Evolutionary conservation across 2,888 invertebrate genomes (phyloP).

Genomic region (Hipparchia semele): DNA sequence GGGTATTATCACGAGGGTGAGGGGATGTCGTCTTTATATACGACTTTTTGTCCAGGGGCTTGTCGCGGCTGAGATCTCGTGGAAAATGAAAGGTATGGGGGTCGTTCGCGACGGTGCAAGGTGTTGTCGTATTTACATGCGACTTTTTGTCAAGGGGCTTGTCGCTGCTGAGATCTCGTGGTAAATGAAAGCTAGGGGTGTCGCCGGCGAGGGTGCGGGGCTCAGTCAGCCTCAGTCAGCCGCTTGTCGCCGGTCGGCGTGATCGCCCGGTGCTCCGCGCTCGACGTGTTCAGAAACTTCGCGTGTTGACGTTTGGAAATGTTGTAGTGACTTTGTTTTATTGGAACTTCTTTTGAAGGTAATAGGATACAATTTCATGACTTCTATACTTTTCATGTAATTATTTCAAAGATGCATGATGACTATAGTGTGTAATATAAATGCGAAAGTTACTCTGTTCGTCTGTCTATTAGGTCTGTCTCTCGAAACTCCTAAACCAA

Average conservation of each 20-base stretch:
- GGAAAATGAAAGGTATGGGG: too few relatives aligned
- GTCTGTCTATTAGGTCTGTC: too few relatives aligned
- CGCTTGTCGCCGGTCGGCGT: slow-evolving; percentile 57
- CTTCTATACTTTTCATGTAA: too few relatives aligned
- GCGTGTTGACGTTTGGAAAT: slow-evolving; percentile 34
- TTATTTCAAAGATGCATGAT: too few relatives aligned
- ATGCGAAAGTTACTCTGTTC: too few relatives aligned
- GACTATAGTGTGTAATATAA: too few relatives aligned
- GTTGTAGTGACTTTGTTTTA: slow-evolving; percentile 35
- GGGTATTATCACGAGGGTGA: too few relatives aligned
- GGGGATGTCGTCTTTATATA: too few relatives aligned
- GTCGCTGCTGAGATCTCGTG: slow-evolving; percentile 1
- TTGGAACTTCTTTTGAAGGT: slow-evolving; percentile 22
- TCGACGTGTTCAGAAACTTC: slow-evolving; percentile 37
- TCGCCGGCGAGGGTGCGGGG: slow-evolving; percentile 46
- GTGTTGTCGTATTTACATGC: not conserved
- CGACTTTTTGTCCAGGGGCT: too few relatives aligned
- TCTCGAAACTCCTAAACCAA: too few relatives aligned
- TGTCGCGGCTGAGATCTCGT: too few relatives aligned
- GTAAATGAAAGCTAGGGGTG: slow-evolving; percentile 33
- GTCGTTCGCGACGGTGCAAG: too few relatives aligned
- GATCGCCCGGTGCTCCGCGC: slow-evolving; percentile 33
- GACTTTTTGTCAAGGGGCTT: not conserved
- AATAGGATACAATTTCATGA: slow-evolving; percentile 6
- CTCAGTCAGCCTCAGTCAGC: slow-evolving; percentile 57